Conservation (phyloP, 2,888 invertebrate genomes). For the Hydrotaea cyrtoneurina region DNA sequence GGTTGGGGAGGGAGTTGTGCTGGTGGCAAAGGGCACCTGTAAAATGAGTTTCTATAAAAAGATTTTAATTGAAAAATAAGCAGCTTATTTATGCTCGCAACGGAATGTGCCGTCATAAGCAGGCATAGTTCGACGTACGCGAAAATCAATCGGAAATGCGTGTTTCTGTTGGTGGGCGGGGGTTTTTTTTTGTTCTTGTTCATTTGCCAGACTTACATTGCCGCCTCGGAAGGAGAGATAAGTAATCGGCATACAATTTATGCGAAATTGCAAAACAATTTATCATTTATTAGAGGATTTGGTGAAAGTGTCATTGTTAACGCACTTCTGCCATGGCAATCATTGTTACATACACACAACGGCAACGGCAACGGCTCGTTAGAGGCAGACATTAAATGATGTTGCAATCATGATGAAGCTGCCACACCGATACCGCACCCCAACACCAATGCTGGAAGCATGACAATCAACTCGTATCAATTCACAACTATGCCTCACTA, state of each 20-base stretch:
- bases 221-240: background rate
- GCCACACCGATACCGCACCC: slow-evolving; percentile 24
- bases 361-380: background rate
- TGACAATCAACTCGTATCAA: background rate
- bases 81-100: slow-evolving; percentile 49
- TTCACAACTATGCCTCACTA: background rate
- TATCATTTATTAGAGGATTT: slow-evolving; percentile 51
- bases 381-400: slow-evolving; percentile 13
- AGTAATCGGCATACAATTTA: slow-evolving; percentile 30
- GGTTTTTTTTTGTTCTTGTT: background rate
- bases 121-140: slow-evolving; percentile 19
- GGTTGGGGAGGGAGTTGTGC: background rate
- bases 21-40: background rate
- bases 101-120: slow-evolving; percentile 17
- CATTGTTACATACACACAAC: background rate
- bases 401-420: slow-evolving; percentile 31
- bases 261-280: slow-evolving; percentile 43
- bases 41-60: slow-evolving; percentile 15
- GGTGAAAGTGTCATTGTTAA: slow-evolving; percentile 56
- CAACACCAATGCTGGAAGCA: background rate
- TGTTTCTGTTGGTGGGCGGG: too few species aligned
- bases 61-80: slow-evolving; percentile 54
- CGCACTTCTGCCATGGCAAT: slow-evolving; percentile 47
- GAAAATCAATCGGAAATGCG: slow-evolving; percentile 28
- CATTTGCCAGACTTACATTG: background rate